Evolutionary conservation across 2,797 vertebrate species (phyloP).

Genomic region (Pagetopsis macropterus): DNA sequence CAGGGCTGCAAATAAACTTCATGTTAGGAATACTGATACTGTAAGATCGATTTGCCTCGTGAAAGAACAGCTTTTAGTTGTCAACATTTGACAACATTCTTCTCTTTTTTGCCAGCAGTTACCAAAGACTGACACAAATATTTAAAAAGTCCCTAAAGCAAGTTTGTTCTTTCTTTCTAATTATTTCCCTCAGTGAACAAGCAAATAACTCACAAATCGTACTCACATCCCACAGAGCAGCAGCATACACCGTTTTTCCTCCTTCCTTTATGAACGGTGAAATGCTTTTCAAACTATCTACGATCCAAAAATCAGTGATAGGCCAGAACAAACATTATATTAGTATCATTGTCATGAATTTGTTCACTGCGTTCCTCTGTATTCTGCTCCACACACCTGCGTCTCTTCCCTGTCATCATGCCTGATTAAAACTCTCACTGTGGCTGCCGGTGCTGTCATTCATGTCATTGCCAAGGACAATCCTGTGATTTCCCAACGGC

Average conservation of each 20-base stretch:
- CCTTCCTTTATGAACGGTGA: constrained; percentile 25
- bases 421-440: constrained; percentile 73
- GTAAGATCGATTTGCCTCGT: background rate
- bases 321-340: constrained; percentile 52
- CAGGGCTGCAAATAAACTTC: background rate
- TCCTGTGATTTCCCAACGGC: constrained; percentile 76
- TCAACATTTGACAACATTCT: background rate
- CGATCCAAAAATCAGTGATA: constrained; percentile 45
- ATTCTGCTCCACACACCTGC: constrained; percentile 58
- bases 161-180: constrained; percentile 13
- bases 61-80: background rate
- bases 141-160: constrained; percentile 7
- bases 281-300: constrained; percentile 34
- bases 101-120: constrained; percentile 5
- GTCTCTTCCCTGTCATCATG: constrained; percentile 62
- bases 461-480: constrained; percentile 73
- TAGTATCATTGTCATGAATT: constrained; percentile 35
- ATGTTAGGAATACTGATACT: background rate
- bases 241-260: background rate
- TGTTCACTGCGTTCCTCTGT: constrained; percentile 42
- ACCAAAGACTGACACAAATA: constrained; percentile 16
- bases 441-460: constrained; percentile 68
- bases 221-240: constrained; percentile 18
- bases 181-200: constrained; percentile 54
- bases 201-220: constrained; percentile 21